Base-by-base conservation (phyloP, 2,113 vertebrate species). In the Ochotona princeps region DNA sequence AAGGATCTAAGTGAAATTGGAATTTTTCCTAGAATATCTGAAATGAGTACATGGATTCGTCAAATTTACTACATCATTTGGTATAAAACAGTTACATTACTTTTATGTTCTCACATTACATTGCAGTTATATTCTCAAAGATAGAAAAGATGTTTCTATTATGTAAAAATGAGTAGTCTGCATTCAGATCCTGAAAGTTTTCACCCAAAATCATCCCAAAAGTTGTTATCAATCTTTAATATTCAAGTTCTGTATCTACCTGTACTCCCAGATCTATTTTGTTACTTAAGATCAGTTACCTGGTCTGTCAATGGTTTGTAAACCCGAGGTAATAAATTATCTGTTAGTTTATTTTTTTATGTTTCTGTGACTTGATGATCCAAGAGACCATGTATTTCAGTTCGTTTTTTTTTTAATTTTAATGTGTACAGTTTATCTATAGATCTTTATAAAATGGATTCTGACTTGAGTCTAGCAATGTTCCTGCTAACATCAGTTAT, bases 11-110 rank as follows among this genome's bases (percentile, higher is more conserved):
- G 15, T 89, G 90, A 93, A 97, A 96, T 20, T 96, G 84, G 86
- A 97, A 95, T 82, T 60, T 97, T 98, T 97, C 96, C 96, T 96
- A 91, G 87, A 95, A 86, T 86, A 95, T 97, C 95, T 95, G 79
- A 96, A 65, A 88, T 4, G 13, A 96, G 67, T 87, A 87, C 61
- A 90, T 2, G 18, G 90, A 90, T 96, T 96, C 95, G 96, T 97
- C 94, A 97, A 96, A 96, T 49, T 92, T 93, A 94, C 72, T 95
- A 63, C 76, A 87, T 95, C 92, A 63, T 93, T 97, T 97, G 73
- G 8, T 90, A 65, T 65, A 87, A 97, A 96, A 6, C 38, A 84
- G 85, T 87, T 83, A 91, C 2, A 90, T 95, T 96, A 95, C 54
- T 73, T 96, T 44, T 44, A 44, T 44, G 38, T 44, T 44, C 38